Evolutionary conservation across 2,113 vertebrate species (phyloP), one percentile per base, ranked within the genome.

Genomic region (Dendrocopos noguchii): DNA sequence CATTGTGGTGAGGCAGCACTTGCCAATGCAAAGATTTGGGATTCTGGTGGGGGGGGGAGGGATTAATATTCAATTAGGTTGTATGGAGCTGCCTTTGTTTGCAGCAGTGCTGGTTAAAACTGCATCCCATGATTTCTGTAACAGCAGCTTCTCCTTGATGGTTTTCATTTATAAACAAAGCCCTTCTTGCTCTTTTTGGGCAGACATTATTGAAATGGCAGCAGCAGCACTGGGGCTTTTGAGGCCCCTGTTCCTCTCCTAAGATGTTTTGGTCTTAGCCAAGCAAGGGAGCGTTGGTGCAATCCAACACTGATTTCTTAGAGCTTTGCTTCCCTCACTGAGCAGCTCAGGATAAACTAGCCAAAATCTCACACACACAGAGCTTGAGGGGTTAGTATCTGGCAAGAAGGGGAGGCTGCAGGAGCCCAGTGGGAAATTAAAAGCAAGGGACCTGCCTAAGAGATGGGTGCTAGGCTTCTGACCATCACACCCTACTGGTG

Each of bases 11-110:
- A 7, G 19, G 34, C 1, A 5, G 71, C 18, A 84, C 71, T 87
- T 89, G 92, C 92, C 93, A 96, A 85, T 0, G 16, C 61, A 80
- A 79, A 82, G 91, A 87, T 36, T 89, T 84, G 29, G 67, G 52
- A 87, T 87, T 67, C 76, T 47, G 42, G 36, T 36, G 34, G 36
- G 15, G 19, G 84, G 92, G 87, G 93, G 42, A 93, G 42, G 76
- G 60, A 93, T 88, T 93, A 42, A 93, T 91, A 94, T 77, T 77
- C 68, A 91, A 64, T 64, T 36, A 66, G 39, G 42, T 33, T 60
- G 36, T 21, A 75, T 11, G 57, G 53, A 83, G 36, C 31, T 74
- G 74, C 42, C 33, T 74, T 10, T 80, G 64, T 84, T 81, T 78
- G 65, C 67, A 80, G 44, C 10, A 42, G 63, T 77, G 82, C 56